Percentiles rank a stretch among this genome's conserved stretches.
Conservation (phyloP, 2,113 vertebrate genomes). For the Cyanistes caeruleus region DNA sequence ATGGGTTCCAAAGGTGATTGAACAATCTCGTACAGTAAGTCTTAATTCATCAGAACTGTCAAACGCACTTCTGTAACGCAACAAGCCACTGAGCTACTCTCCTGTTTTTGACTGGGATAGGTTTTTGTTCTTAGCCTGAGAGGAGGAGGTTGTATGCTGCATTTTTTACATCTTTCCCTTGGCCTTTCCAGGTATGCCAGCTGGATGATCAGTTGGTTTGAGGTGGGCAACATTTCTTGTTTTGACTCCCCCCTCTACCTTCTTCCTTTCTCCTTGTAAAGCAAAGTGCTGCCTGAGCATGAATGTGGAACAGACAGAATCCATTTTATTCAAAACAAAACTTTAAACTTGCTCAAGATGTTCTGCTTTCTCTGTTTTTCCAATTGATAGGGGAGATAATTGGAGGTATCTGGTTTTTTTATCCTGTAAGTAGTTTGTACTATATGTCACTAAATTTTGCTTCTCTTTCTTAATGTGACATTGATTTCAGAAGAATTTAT, state of each 20-base stretch:
- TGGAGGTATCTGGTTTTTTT: not conserved
- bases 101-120: not conserved
- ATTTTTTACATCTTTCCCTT: not conserved
- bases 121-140: not conserved
- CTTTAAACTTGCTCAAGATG: not conserved
- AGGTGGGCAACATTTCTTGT: not conserved
- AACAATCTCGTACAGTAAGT: not conserved
- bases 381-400: constrained; percentile 33
- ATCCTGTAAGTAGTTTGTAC: not conserved
- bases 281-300: not conserved
- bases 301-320: not conserved
- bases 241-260: not conserved
- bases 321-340: not conserved
- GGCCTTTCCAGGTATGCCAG: fast-evolving
- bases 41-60: not conserved
- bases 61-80: not conserved
- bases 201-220: not conserved
- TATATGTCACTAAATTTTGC: not conserved
- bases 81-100: not conserved
- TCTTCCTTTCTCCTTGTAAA: not conserved
- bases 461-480: not conserved
- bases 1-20: not conserved
- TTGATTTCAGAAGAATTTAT: not conserved
- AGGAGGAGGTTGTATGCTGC: not conserved
- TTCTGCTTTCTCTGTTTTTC: not conserved